Conservation (phyloP, 1,140 invertebrate genomes). For the Ceratosolen fusciceps region DNA sequence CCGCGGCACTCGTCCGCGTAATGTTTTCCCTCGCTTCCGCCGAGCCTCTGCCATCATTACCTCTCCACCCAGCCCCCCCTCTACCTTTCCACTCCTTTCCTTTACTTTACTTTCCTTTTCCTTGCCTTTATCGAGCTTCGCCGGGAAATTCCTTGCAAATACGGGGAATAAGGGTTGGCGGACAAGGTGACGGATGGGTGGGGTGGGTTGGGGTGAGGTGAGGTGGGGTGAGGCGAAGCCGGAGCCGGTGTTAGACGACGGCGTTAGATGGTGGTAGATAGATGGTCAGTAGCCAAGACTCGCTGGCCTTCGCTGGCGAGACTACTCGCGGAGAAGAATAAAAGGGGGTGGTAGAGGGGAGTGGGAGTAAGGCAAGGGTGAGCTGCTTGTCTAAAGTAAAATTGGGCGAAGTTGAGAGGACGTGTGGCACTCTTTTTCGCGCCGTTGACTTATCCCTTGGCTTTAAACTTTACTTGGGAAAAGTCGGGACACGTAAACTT, state of each 20-base stretch:
- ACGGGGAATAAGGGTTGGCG: neutral
- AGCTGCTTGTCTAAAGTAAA: slow-evolving; percentile 37
- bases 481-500: neutral
- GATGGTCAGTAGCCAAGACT: too few species aligned
- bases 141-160: slow-evolving; percentile 18
- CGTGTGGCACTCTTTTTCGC: neutral
- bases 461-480: slow-evolving; percentile 19
- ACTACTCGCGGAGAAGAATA: neutral
- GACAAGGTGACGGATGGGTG: too few species aligned
- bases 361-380: neutral
- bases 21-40: neutral
- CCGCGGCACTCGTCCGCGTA: neutral
- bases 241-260: slow-evolving; percentile 13
- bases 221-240: neutral
- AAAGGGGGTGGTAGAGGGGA: neutral
- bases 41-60: too few species aligned
- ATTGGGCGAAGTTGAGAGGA: slow-evolving; percentile 32
- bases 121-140: neutral
- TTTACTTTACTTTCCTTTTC: neutral
- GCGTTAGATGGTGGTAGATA: neutral
- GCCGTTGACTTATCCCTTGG: slow-evolving; percentile 25
- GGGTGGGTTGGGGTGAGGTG: neutral
- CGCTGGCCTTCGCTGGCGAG: too few species aligned
- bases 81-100: too few species aligned
- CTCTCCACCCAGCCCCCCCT: too few species aligned